A percentile compares a stretch with the other conserved stretches of the same genome.
phyloP scores from a whole-genome alignment of 2,888 invertebrate genomes.

The Drosophila parthenogenetica region DNA sequence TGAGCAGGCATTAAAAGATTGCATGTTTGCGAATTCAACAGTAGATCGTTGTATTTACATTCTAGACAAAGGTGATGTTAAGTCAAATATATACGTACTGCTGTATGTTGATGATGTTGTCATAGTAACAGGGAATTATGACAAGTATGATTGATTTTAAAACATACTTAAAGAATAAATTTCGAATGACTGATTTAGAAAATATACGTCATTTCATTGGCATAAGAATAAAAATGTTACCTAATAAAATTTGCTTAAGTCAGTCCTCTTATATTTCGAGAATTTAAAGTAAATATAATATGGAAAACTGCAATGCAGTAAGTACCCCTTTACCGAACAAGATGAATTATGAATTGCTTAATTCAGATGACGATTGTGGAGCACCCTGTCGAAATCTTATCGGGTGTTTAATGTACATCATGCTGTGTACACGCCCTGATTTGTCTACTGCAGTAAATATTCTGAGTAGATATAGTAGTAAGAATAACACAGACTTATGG shows the following conservation, averaged over 20 bases:
- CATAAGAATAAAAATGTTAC: background rate
- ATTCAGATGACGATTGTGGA: background rate
- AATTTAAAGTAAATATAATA: too few species aligned
- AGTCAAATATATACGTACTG: slow-evolving; percentile 3
- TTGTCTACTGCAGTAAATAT: background rate
- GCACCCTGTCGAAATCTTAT: too few species aligned
- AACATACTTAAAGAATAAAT: background rate
- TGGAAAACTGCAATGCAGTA: too few species aligned
- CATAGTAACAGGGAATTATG: too few species aligned
- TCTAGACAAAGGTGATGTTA: background rate
- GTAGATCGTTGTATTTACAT: slow-evolving; percentile 15
- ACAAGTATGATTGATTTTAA: too few species aligned
- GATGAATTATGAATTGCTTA: too few species aligned
- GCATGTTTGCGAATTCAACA: background rate
- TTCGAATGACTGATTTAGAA: background rate
- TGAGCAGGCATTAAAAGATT: slow-evolving; percentile 2
- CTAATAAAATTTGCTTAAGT: background rate
- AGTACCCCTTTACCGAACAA: too few species aligned
- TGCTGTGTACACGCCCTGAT: slow-evolving; percentile 1
- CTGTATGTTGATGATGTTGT: too few species aligned
- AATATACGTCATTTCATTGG: background rate
- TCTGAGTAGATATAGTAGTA: background rate
- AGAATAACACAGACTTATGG: slow-evolving; percentile 1
- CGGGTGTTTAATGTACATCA: background rate
- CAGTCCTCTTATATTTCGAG: too few species aligned